phyloP scores from a whole-genome alignment of 2,888 invertebrate species.

The Drosophila niveifrons region DNA sequence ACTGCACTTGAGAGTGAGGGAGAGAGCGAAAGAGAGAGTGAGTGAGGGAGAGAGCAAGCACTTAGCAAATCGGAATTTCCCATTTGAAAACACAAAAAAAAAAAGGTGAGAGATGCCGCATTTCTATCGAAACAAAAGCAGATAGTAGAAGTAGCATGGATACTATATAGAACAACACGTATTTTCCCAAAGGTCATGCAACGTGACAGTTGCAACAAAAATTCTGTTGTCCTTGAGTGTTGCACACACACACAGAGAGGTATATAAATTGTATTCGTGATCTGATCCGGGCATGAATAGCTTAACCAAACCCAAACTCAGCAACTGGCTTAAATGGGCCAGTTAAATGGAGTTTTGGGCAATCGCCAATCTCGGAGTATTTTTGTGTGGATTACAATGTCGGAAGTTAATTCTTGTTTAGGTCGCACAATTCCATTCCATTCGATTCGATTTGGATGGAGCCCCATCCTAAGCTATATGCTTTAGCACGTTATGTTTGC shows the following conservation, averaged over 20 bases:
- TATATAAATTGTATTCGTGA: not conserved
- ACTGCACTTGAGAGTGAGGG: too few species aligned
- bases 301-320: slow-evolving; percentile 18
- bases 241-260: slow-evolving; percentile 1
- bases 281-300: slow-evolving; percentile 15
- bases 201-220: slow-evolving; percentile 55
- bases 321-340: slow-evolving; percentile 56
- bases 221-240: slow-evolving; percentile 50
- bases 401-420: slow-evolving; percentile 49
- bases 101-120: slow-evolving; percentile 69
- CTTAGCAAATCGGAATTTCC: slow-evolving; percentile 64
- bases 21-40: slow-evolving; percentile 2
- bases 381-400: not conserved
- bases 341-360: slow-evolving; percentile 20
- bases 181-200: slow-evolving; percentile 77
- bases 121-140: slow-evolving; percentile 15
- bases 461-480: not conserved
- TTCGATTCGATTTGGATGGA: slow-evolving; percentile 4
- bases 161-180: slow-evolving; percentile 60
- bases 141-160: slow-evolving; percentile 34
- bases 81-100: slow-evolving; percentile 53
- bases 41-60: not conserved
- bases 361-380: not conserved
- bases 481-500: not conserved
- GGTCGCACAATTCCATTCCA: slow-evolving; percentile 3